Conservation (phyloP, 2,797 vertebrate genomes). For the Danio albolineatus region DNA sequence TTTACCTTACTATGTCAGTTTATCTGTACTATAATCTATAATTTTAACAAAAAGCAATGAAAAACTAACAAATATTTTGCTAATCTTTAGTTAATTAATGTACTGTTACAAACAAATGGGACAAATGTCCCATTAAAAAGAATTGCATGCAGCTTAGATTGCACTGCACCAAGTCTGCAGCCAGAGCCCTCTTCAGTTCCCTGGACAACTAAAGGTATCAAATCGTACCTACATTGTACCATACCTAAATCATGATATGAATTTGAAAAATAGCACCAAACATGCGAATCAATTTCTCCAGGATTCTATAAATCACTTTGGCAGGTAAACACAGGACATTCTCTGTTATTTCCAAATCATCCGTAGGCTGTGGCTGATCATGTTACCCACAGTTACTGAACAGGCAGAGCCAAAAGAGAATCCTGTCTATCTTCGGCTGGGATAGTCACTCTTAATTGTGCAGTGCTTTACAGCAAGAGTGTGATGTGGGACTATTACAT, state of each 20-base stretch:
- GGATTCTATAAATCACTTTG: conserved; percentile 80
- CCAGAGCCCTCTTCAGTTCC: no score
- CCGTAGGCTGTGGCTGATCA: conserved; percentile 71
- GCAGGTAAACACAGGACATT: conserved; percentile 79
- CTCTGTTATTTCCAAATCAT: conserved; percentile 72
- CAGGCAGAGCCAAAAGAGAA: conserved; percentile 74
- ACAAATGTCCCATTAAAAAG: no score
- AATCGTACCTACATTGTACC: conserved; percentile 65
- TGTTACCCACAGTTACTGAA: conserved; percentile 75
- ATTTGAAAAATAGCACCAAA: conserved; percentile 73
- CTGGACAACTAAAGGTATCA: conserved; percentile 26
- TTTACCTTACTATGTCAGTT: no score
- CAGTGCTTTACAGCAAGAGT: conserved; percentile 57
- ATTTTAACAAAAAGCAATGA: no score
- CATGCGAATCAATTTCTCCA: conserved; percentile 77
- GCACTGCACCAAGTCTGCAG: no score
- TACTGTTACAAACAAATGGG: no score
- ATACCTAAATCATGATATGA: conserved; percentile 67
- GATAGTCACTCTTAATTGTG: conserved; percentile 72
- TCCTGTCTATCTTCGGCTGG: conserved; percentile 75
- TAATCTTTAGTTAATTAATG: no score
- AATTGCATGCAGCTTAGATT: no score
- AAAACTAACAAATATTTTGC: no score
- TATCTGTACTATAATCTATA: no score
- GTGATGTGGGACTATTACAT: conserved; percentile 62